Evolutionary conservation across 2,113 vertebrate species (phyloP).

Genomic region (Hippopotamus amphibius): DNA sequence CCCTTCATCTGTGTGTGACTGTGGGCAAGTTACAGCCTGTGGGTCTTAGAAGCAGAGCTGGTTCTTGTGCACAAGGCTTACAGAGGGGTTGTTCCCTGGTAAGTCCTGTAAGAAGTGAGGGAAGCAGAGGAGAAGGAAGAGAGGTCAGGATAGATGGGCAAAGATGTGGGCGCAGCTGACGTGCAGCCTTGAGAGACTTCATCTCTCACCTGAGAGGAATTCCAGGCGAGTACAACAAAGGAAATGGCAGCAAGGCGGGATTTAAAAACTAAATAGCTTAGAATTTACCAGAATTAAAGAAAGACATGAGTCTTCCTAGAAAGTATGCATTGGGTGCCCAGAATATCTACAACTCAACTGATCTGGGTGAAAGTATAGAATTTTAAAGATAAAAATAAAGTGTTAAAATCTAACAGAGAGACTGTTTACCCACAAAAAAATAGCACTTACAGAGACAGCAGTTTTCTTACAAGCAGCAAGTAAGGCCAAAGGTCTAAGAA

Average conservation of each 20-base stretch:
- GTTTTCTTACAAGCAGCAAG: neutral
- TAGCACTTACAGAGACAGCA: neutral
- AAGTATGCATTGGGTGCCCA: neutral
- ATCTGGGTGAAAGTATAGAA: neutral
- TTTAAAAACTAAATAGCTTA: neutral
- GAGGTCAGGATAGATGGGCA: neutral
- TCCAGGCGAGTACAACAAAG: neutral
- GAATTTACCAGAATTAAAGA: neutral
- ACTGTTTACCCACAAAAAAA: neutral
- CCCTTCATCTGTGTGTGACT: neutral
- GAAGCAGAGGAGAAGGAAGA: neutral
- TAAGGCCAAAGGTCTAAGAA: neutral
- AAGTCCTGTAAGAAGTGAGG: neutral
- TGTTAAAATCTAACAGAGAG: neutral
- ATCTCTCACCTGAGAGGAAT: neutral
- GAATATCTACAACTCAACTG: neutral
- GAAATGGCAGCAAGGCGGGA: neutral
- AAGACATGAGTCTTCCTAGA: neutral
- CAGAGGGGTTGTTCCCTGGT: neutral
- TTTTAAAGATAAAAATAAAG: constrained; percentile 14
- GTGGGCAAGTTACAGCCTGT: neutral
- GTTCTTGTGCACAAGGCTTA: neutral
- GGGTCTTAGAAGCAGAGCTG: neutral
- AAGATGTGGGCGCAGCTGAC: neutral
- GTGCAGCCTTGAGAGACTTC: neutral